Base-by-base conservation (phyloP, 2,888 invertebrate genomes). In the Scotopteryx bipunctaria region DNA sequence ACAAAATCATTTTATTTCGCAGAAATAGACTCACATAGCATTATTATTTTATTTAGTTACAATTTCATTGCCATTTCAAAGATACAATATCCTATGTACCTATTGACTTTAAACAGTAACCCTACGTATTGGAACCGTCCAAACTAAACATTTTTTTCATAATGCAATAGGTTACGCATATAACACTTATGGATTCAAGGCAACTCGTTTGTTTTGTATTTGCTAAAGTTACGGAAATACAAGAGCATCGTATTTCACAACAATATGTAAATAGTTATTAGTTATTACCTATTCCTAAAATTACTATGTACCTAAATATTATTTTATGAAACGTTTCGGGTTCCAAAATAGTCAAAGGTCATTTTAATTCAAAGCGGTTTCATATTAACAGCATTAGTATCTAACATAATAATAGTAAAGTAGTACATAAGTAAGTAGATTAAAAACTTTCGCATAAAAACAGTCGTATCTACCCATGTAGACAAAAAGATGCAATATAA, bases 131-230 rank as follows among this genome's bases (percentile, higher is more conserved):
- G 32, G 33, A 50, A 50, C 43, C 33, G 33, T 45, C 53, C 65
- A 36, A 50, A 51, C 29, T 43, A 41, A 51, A 53, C 35, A 41
- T 53, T 66, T n/a, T n/a, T n/a, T 70, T 73, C 68, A 67, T 78
- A 76, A 78, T 81, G 80, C 79, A 70, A 76, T 74, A 66, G 73
- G 73, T 70, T 51, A 43, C 33, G 37, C 66, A 68, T 69, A 69
- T 72, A 80, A 78, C 69, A 69, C 76, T 81, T 71, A 73, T 70
- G 76, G 73, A 73, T 78, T 83, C 81, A 88, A 87, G 85, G 88
- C 86, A 88, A 83, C 85, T 70, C 78, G 83, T 82, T 82, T 78
- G 71, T 79, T 78, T 77, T 76, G 72, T 78, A 66, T 67, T 78
- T 78, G 69, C 66, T 77, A 73, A 72, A 76, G 66, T 67, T 73